phyloP scores from a whole-genome alignment of 2,113 vertebrate genomes.

The Cercocebus atys region DNA sequence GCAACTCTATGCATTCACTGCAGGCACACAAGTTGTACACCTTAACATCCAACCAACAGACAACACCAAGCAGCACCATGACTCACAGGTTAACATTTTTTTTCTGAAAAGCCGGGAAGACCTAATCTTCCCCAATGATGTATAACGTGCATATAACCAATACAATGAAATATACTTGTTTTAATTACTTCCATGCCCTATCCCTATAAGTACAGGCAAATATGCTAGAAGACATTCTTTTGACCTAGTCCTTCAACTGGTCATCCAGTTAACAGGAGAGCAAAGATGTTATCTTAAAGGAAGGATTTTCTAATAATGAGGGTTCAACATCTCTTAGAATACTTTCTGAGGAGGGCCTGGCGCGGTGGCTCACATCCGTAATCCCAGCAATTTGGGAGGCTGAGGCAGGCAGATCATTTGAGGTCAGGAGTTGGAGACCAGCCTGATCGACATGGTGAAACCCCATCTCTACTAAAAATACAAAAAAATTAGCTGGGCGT shows the following conservation, averaged over 20 bases:
- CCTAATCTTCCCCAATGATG: background rate
- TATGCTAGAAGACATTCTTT: conserved; percentile 21
- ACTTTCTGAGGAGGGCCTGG: background rate
- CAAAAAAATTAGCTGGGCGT: too few species aligned
- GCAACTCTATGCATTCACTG: background rate
- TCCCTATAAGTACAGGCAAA: background rate
- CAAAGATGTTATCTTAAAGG: background rate
- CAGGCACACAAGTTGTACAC: background rate
- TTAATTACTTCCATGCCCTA: background rate
- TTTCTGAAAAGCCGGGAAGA: background rate
- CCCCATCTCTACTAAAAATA: too few species aligned
- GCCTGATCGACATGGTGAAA: too few species aligned
- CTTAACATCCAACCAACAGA: background rate
- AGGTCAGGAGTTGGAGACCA: too few species aligned
- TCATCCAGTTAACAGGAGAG: background rate
- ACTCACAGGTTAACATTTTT: background rate
- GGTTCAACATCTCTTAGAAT: background rate
- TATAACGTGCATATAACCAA: background rate
- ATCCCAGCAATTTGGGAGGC: too few species aligned
- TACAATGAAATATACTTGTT: background rate
- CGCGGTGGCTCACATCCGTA: too few species aligned
- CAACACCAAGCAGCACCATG: background rate
- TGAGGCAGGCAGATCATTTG: too few species aligned
- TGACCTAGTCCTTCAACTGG: background rate
- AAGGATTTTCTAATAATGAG: background rate